These are phyloP conservation scores for Microchirus variegatus DNA, from an alignment of 2,797 vertebrate species.

Conservation along the genomic window DNA sequence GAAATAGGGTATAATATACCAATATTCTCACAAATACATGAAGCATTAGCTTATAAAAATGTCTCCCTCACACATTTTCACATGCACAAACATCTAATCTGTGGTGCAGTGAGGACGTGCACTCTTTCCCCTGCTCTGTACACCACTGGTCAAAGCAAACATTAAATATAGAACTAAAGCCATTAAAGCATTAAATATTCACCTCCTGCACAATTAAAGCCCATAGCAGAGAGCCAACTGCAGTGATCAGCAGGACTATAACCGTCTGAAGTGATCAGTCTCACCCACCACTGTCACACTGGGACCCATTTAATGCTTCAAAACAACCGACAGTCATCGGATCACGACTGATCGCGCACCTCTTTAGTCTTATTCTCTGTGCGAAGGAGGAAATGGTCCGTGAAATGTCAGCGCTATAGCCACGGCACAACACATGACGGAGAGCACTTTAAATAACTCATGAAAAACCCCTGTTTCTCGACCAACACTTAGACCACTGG, in stretches of 20 bases:
- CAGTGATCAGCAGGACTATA: slow-evolving; percentile 12
- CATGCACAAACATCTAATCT: not conserved
- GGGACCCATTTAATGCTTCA: slow-evolving; percentile 44
- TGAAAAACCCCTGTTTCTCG: slow-evolving; percentile 66
- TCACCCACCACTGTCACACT: slow-evolving; percentile 7
- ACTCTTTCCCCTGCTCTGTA: not conserved
- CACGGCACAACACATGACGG: slow-evolving; percentile 51
- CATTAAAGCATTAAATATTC: slow-evolving; percentile 23
- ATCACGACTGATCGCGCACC: slow-evolving; percentile 39
- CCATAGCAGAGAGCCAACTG: slow-evolving; percentile 10
- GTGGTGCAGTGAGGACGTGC: not conserved
- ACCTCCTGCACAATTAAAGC: slow-evolving; percentile 15
- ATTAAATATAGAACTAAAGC: slow-evolving; percentile 10
- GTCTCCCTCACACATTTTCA: not conserved
- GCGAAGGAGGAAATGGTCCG: slow-evolving; percentile 64
- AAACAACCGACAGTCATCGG: slow-evolving; percentile 17
- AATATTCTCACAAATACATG: too few relatives aligned
- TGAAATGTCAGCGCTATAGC: slow-evolving; percentile 61
- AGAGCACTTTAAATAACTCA: slow-evolving; percentile 75
- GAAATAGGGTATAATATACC: too few relatives aligned
- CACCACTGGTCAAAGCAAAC: slow-evolving; percentile 10
- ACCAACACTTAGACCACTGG: slow-evolving; percentile 49
- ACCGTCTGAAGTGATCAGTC: slow-evolving; percentile 10
- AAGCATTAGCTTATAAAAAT: slow-evolving; percentile 1
- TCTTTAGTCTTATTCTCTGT: slow-evolving; percentile 35